A percentile compares a stretch with the other conserved stretches of the same genome.
phyloP scores from a whole-genome alignment of 2,888 invertebrate genomes.

The Agriopis marginaria region DNA sequence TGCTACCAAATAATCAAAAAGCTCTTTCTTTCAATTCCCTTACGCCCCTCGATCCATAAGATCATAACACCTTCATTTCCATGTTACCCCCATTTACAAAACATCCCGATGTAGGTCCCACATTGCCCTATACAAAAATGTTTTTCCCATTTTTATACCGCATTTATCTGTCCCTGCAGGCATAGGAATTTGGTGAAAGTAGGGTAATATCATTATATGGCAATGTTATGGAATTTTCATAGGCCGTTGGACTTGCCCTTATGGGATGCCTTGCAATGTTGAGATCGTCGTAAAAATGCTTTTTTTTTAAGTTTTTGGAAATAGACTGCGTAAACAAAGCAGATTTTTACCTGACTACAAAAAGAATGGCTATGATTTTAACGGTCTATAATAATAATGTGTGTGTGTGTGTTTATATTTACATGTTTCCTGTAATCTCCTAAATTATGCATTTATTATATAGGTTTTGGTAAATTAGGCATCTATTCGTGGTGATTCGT shows the following conservation, averaged over 20 bases:
- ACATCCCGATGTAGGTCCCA: conserved; percentile 7
- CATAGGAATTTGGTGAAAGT: conserved; percentile 27
- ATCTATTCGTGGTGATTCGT: no score
- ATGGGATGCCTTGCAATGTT: conserved; percentile 9
- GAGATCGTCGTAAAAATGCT: not conserved
- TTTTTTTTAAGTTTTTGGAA: not conserved
- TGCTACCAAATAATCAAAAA: not conserved
- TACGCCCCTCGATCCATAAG: not conserved
- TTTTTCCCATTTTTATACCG: conserved; percentile 18
- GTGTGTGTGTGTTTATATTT: no score
- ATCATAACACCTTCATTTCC: conserved; percentile 26
- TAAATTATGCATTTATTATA: no score
- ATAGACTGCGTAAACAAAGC: not conserved
- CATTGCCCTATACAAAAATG: conserved; percentile 24
- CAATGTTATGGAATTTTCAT: conserved; percentile 26
- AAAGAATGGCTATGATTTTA: no score
- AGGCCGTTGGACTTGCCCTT: conserved; percentile 9
- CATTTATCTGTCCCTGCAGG: conserved; percentile 27
- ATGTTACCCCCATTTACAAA: conserved; percentile 17
- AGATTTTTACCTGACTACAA: no score
- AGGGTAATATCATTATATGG: conserved; percentile 30
- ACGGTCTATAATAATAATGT: no score
- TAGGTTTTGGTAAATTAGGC: no score
- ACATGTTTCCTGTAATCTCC: no score
- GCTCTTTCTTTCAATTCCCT: conserved; percentile 10